These are phyloP conservation scores for Sterrhoptilus dennistouni DNA, from an alignment of 2,113 vertebrate species.

Conservation along the genomic window DNA sequence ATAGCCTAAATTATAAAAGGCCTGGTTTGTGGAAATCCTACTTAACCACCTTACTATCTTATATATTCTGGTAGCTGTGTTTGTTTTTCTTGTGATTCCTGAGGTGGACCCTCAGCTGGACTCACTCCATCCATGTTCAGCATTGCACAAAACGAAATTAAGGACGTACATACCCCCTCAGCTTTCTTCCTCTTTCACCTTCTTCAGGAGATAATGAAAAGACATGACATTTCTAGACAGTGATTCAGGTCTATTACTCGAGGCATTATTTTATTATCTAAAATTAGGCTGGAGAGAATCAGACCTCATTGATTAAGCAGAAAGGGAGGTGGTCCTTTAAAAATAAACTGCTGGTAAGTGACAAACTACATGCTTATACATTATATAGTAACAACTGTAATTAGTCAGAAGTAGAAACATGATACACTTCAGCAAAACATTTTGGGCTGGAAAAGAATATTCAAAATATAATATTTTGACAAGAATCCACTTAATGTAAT, in stretches of 20 bases:
- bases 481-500: neutral
- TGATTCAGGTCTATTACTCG: neutral
- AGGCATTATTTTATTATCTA: neutral
- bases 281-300: neutral
- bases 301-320: neutral
- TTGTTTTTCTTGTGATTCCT: neutral
- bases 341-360: neutral
- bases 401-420: neutral
- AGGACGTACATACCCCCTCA: accelerated
- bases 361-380: neutral
- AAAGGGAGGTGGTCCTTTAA: neutral
- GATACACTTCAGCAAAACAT: neutral
- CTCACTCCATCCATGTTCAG: neutral
- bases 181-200: neutral
- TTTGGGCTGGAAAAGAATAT: neutral
- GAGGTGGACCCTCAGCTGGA: neutral
- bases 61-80: neutral
- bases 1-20: neutral
- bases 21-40: neutral
- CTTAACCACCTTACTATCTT: neutral
- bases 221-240: neutral
- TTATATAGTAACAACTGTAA: neutral
- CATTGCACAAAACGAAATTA: neutral
- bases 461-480: neutral
- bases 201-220: neutral